Percentiles rank a stretch among this genome's conserved stretches.
These are phyloP conservation scores for Phalanger gymnotis DNA, from an alignment of 2,797 vertebrate species.

Conservation along the genomic window DNA sequence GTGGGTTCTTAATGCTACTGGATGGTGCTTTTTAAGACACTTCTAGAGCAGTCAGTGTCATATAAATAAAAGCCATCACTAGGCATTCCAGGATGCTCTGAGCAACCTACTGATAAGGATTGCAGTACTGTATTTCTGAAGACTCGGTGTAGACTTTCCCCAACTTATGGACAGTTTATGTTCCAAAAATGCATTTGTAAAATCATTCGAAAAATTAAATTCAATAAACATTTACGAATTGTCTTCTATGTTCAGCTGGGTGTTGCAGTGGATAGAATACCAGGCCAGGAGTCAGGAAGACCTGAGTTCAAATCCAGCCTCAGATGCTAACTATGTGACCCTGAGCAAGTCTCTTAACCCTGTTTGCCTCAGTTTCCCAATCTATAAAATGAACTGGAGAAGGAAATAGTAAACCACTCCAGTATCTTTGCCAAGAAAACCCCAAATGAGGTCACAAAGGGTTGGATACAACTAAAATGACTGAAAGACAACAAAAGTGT, in stretches of 20 bases:
- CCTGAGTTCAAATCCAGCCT: background rate
- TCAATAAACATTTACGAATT: background rate
- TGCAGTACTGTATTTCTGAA: background rate
- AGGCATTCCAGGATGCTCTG: slow-evolving; percentile 46
- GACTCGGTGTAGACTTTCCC: slow-evolving; percentile 44
- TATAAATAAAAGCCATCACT: slow-evolving; percentile 49
- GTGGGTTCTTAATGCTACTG: slow-evolving; percentile 23
- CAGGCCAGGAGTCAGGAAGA: background rate
- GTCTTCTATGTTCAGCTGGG: background rate
- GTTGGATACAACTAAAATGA: background rate
- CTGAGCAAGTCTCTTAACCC: background rate
- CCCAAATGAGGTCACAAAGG: background rate
- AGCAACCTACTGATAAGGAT: background rate
- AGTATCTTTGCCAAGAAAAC: background rate
- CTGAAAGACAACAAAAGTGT: background rate
- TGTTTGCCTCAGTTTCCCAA: background rate
- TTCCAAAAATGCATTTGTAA: too few relatives aligned
- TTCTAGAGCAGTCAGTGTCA: slow-evolving; percentile 49
- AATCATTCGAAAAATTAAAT: background rate
- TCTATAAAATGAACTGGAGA: background rate
- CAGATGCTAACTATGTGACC: background rate
- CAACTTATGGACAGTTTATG: slow-evolving; percentile 48
- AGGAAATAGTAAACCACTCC: background rate
- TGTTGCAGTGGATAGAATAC: background rate
- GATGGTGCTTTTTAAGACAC: slow-evolving; percentile 34